Percentiles rank a stretch among this genome's conserved stretches.
Conservation (phyloP, 1,140 invertebrate species). For the Steinernema feltiae region DNA sequence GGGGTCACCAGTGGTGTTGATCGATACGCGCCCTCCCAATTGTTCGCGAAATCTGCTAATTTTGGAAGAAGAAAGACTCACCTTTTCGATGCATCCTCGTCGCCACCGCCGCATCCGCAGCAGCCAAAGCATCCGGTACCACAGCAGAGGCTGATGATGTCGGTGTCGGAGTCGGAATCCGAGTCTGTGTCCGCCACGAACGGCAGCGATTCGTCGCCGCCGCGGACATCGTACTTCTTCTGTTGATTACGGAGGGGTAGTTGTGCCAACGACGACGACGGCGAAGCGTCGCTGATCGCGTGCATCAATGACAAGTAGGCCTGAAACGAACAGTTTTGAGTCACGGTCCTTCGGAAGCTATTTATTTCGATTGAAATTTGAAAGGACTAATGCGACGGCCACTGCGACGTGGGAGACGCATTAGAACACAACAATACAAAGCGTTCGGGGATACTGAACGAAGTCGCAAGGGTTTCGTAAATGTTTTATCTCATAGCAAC, state of each 20-base stretch:
- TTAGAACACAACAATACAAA: no score
- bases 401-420: no score
- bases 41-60: not conserved
- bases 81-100: not conserved
- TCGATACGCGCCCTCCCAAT: not conserved
- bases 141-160: conserved; percentile 11
- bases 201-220: not conserved
- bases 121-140: not conserved
- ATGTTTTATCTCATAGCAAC: no score
- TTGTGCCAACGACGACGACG: not conserved
- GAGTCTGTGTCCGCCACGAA: not conserved
- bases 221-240: not conserved
- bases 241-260: not conserved
- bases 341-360: not conserved
- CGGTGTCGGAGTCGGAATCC: conserved; percentile 1
- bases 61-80: not conserved
- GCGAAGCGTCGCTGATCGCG: conserved; percentile 2
- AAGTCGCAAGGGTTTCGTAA: no score
- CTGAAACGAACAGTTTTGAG: not conserved
- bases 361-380: no score
- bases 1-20: not conserved
- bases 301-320: conserved; percentile 4
- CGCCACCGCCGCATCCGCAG: not conserved
- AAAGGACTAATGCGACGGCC: no score
- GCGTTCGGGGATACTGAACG: no score